phyloP scores from a whole-genome alignment of 1,140 invertebrate species.

The Drosophila leontia region DNA sequence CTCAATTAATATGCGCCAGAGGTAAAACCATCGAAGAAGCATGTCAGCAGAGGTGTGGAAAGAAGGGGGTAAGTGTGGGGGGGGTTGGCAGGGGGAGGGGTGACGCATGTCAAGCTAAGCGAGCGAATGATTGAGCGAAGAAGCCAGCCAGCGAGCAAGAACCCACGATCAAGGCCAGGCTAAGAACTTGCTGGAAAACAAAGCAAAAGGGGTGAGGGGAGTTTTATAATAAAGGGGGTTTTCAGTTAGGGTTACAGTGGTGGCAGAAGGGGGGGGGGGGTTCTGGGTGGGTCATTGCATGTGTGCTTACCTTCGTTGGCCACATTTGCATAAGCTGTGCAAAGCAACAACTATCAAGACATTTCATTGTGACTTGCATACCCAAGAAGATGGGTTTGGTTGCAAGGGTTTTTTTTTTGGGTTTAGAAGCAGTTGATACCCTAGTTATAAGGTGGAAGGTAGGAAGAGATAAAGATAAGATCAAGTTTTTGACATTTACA shows the following conservation, averaged over 20 bases:
- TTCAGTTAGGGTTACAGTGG: not conserved
- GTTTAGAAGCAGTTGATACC: not conserved
- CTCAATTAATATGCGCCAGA: constrained; percentile 62
- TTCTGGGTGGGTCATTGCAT: constrained; percentile 25
- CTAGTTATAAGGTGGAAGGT: not conserved
- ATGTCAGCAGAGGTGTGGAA: constrained; percentile 13
- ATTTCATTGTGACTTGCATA: constrained; percentile 50
- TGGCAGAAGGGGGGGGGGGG: too few relatives aligned
- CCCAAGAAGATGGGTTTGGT: constrained; percentile 13
- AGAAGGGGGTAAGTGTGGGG: not conserved
- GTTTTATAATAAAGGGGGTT: not conserved
- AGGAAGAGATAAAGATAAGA: too few relatives aligned
- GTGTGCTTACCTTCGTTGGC: constrained; percentile 31
- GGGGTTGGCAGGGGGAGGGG: not conserved
- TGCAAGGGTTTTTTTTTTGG: too few relatives aligned
- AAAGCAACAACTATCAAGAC: constrained; percentile 18
- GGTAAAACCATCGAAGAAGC: constrained; percentile 15
- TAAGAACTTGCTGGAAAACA: constrained; percentile 5
- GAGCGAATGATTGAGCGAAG: constrained; percentile 44
- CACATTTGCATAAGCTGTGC: constrained; percentile 67
- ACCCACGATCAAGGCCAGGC: constrained; percentile 48
- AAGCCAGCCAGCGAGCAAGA: constrained; percentile 12
- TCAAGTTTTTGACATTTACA: not conserved
- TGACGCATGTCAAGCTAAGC: constrained; percentile 36
- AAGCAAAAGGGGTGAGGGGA: too few relatives aligned